Evolutionary conservation across 1,140 invertebrate genomes (phyloP), one percentile per base, ranked within the genome.

Genomic region (Physella acuta): DNA sequence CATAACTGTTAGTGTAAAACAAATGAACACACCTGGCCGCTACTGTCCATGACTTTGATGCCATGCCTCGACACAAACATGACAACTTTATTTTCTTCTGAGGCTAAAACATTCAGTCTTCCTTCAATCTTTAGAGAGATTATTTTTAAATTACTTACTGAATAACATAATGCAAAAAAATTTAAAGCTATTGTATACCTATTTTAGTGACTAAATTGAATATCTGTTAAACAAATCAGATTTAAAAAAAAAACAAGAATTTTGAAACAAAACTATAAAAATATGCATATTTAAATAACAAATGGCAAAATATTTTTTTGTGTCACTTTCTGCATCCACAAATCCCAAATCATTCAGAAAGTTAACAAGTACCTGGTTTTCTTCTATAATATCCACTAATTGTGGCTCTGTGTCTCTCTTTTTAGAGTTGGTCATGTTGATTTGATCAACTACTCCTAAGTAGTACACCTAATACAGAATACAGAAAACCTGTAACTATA

Each of bases 21-120:
- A n/a, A n/a, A n/a, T n/a, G n/a, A n/a, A 16, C 63, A 64, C 72
- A 82, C 81, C 78, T 82, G 73, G 67, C 76, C 77, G 58, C 63
- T 73, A 53, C 68, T 72, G 53, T 81, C 79, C 37, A 79, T 44
- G 20, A 82, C 78, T 71, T 81, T 79, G 26, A 82, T 71, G 56
- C 81, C 81, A 78, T 82, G 76, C 51, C 75, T 70, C 11, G 79
- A 81, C 3, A 82, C 73, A 44, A 68, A 78, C 24, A 82, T 71
- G 5, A 72, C 75, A 3, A 82, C 80, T 70, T 74, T 79, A 44
- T 76, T 75, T 52, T 81, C 77, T 53, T 81, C 81, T 64, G 72
- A 72, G 24, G 73, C 70, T n/a, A 73, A 56, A 24, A 79, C 56
- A 30, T 78, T 77, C 16, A 82, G 68, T 56, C 76, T 78, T 20